phyloP scores from a whole-genome alignment of 2,113 vertebrate species.

The Picathartes gymnocephalus region DNA sequence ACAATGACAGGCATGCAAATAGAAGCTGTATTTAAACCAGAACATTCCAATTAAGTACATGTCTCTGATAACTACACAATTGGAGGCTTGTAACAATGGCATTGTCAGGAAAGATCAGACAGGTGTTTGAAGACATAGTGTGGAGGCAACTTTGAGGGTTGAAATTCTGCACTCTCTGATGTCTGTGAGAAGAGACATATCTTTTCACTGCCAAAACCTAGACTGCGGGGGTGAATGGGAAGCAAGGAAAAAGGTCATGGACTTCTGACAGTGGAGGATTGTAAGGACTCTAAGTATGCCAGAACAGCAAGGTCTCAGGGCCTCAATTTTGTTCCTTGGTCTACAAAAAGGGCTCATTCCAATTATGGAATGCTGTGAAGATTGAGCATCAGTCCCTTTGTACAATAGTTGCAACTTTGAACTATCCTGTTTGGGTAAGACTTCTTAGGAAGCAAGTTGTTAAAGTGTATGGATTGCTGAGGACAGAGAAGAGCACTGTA shows the following conservation, averaged over 20 bases:
- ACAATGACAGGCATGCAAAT: neutral
- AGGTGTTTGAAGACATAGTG: neutral
- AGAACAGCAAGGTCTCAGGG: neutral
- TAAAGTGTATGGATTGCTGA: neutral
- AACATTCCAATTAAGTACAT: neutral
- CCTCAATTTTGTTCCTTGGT: neutral
- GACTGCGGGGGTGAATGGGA: neutral
- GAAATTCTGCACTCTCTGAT: neutral
- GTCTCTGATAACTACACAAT: neutral
- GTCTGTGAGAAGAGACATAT: neutral
- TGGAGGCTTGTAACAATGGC: neutral
- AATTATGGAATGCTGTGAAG: neutral
- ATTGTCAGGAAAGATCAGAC: neutral
- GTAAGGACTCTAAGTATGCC: neutral
- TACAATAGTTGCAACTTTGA: neutral
- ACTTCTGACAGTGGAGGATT: neutral
- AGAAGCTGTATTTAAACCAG: slow-evolving; percentile 19
- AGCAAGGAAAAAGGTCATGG: neutral
- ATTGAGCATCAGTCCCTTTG: neutral
- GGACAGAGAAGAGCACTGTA: neutral
- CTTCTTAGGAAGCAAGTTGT: neutral
- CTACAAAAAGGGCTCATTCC: neutral
- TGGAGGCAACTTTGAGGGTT: neutral
- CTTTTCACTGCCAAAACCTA: neutral
- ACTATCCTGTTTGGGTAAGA: neutral